Conservation (phyloP, 2,888 invertebrate species). For the Andrena dorsata region DNA sequence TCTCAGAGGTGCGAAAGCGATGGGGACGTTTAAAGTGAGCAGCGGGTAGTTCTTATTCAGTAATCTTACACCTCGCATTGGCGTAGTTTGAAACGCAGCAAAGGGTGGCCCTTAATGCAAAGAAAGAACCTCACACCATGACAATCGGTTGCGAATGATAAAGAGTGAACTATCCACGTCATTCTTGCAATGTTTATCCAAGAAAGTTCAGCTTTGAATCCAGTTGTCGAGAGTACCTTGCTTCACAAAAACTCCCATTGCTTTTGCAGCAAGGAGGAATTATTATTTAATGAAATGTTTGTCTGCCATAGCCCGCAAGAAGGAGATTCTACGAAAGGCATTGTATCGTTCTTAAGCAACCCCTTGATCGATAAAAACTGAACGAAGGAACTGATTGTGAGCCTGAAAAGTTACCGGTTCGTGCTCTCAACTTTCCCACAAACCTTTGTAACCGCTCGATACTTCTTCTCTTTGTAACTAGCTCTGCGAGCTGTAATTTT, state of each 20-base stretch:
- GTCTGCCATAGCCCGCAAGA: constrained; percentile 16
- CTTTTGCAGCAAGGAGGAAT: not conserved
- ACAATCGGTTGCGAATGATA: constrained; percentile 44
- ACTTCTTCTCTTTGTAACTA: too few species aligned
- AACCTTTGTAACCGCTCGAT: not conserved
- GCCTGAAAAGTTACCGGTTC: constrained; percentile 21
- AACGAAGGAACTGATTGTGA: constrained; percentile 29
- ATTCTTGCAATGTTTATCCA: not conserved
- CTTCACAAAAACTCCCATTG: not conserved
- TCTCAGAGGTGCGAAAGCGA: not conserved
- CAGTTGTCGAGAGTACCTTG: not conserved
- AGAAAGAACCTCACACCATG: constrained; percentile 15
- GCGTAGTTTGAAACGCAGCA: not conserved
- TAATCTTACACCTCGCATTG: not conserved
- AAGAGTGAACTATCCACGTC: not conserved
- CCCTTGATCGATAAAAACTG: constrained; percentile 34
- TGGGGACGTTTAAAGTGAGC: not conserved
- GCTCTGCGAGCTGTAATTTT: too few species aligned
- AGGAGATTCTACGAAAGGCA: constrained; percentile 36
- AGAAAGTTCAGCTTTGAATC: not conserved
- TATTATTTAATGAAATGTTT: not conserved
- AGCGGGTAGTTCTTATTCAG: not conserved
- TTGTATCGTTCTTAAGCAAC: constrained; percentile 39
- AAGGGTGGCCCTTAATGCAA: not conserved
- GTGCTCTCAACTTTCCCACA: constrained; percentile 46